Base-by-base conservation (phyloP, 2,113 vertebrate species). In the Oenanthe oenanthe region DNA sequence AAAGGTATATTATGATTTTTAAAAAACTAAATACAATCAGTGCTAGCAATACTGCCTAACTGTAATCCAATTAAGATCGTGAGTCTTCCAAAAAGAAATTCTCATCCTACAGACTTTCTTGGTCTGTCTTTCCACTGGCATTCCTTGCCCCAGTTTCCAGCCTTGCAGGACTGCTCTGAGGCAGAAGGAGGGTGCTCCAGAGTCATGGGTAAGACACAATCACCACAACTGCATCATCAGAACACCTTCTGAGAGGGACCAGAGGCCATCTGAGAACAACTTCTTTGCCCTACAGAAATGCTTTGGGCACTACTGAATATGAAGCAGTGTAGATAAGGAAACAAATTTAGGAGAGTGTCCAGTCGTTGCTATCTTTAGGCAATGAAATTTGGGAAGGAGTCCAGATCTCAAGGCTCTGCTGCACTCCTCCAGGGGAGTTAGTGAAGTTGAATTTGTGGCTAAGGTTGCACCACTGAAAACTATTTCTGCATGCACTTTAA, bases 291-390 rank as follows among this genome's bases (percentile, higher is more conserved):
- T 91, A 68, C 54, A 89, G 70, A 70, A 85, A 76, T 9, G 20
- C 38, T 85, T 54, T 34, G 76, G 80, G 38, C 34, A 60, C 70
- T 87, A 92, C 24, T 85, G 47, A 75, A 58, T 60, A 75, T 17
- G 34, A 92, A 92, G 62, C 17, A 53, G 24, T 60, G 51, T 38
- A 77, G 70, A 75, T 65, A 77, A 71, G 36, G 68, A 84, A 94
- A 83, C 47, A 91, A 87, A 93, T 93, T 75, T 87, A 81, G 89
- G 66, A 93, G 68, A 89, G 91, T 47, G 47, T 75, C 89, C 93
- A 54, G 58, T 31, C 61, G 77, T 9, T 92, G 68, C 89, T 94
- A 85, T 95, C 93, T 92, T 95, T 89, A 96, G 93, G 77, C 74
- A 65, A 72, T 5, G 13, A 88, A 68, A 79, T 91, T 87, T 91